Evolutionary conservation across 2,113 vertebrate species (phyloP).

Genomic region (Xenopus laevis): DNA sequence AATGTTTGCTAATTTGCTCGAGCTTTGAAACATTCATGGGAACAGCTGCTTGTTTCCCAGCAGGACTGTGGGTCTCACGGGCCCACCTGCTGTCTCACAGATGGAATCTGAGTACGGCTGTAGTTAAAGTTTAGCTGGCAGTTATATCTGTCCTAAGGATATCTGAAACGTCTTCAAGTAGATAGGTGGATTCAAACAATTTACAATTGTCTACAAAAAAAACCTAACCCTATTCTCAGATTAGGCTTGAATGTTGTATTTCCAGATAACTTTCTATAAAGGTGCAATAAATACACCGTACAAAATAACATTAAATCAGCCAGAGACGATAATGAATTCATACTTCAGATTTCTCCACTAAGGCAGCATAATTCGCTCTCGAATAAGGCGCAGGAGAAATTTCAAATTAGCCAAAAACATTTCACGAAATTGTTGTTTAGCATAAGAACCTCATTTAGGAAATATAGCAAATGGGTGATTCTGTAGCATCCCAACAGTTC

Average conservation of each 20-base stretch:
- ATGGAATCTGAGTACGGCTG: conserved; percentile 54
- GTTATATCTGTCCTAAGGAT: conserved; percentile 59
- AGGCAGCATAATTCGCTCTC: too few species aligned
- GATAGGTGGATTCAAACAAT: conserved; percentile 35
- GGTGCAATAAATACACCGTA: too few species aligned
- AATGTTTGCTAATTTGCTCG: conserved; percentile 69
- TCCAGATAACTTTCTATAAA: not conserved
- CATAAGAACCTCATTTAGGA: too few species aligned
- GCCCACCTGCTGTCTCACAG: conserved; percentile 66
- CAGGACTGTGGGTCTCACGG: conserved; percentile 60
- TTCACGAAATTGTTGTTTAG: too few species aligned
- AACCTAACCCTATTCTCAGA: conserved; percentile 26
- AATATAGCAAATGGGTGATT: too few species aligned
- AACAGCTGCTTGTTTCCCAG: conserved; percentile 69
- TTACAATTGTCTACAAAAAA: not conserved
- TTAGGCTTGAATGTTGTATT: conserved; percentile 27
- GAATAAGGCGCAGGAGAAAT: too few species aligned
- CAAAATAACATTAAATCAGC: too few species aligned
- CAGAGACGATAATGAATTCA: too few species aligned
- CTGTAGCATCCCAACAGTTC: too few species aligned
- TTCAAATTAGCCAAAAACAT: too few species aligned
- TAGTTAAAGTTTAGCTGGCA: conserved; percentile 61
- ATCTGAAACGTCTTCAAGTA: conserved; percentile 55
- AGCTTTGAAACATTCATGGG: conserved; percentile 60
- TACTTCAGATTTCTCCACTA: too few species aligned